Conservation (phyloP, 92 coral and sea anemone genomes). For the Phenganax subtilis region DNA sequence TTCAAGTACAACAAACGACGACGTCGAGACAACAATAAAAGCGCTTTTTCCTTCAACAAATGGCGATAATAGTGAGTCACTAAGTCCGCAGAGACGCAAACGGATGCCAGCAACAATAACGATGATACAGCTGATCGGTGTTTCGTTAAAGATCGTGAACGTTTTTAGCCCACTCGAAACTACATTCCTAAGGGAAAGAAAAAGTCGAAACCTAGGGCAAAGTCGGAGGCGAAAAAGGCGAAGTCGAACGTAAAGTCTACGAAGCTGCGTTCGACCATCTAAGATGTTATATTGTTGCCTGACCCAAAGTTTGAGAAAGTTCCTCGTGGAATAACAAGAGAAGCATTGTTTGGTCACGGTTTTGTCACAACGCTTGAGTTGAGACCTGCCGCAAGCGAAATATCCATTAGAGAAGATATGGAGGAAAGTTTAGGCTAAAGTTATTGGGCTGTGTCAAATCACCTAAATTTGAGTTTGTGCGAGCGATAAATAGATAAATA, state of each 20-base stretch:
- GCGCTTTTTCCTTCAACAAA: conserved; percentile 4
- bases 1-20: background rate
- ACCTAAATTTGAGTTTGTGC: conserved; percentile 15
- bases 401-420: background rate
- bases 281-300: conserved; percentile 33
- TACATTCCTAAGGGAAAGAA: conserved; percentile 10
- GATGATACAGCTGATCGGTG: conserved; percentile 12
- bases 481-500: conserved; percentile 19
- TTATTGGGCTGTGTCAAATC: conserved; percentile 1
- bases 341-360: conserved; percentile 6
- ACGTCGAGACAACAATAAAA: conserved; percentile 28
- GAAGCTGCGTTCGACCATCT: conserved; percentile 16
- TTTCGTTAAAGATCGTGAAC: conserved; percentile 11
- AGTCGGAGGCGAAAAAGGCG: background rate
- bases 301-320: conserved; percentile 16
- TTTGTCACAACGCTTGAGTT: conserved; percentile 19
- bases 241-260: background rate
- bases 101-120: background rate
- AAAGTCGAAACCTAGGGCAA: background rate
- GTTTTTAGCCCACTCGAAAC: conserved; percentile 13
- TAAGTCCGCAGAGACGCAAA: background rate
- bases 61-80: background rate
- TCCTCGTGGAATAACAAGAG: conserved; percentile 14
- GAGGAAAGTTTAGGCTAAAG: conserved; percentile 17
- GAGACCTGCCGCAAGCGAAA: conserved; percentile 1